Conservation (phyloP, 2,113 vertebrate species). For the Lipotes vexillifer region DNA sequence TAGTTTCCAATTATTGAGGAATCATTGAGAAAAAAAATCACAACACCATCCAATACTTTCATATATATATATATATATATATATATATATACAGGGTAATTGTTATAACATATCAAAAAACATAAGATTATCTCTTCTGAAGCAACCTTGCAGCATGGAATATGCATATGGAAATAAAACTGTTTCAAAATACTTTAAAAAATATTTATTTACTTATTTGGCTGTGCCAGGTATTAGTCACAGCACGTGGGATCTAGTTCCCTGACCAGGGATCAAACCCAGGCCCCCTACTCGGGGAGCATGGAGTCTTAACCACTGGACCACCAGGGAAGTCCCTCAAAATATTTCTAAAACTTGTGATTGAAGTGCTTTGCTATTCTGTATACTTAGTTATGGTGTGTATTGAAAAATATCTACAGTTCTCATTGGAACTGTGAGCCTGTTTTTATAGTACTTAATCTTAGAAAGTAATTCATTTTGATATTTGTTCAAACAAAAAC, state of each 20-base stretch:
- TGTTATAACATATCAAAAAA: neutral
- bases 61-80: neutral
- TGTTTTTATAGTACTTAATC: neutral
- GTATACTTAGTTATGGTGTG: neutral
- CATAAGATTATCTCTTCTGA: neutral
- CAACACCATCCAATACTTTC: neutral
- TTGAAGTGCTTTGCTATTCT: neutral
- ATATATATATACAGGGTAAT: neutral
- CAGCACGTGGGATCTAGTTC: no score
- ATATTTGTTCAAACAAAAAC: neutral
- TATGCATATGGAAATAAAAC: neutral
- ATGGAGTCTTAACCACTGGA: no score
- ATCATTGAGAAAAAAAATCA: conserved; percentile 16
- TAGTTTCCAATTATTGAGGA: neutral
- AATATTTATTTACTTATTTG: no score
- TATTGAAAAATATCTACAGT: neutral
- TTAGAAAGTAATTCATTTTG: neutral
- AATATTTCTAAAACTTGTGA: neutral
- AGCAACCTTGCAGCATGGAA: neutral
- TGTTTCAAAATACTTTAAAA: neutral
- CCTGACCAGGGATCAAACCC: no score
- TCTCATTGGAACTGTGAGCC: neutral
- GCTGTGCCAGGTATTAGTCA: no score
- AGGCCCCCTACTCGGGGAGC: no score
- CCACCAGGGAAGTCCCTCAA: no score